Percentiles rank a stretch among this genome's conserved stretches.
phyloP scores from a whole-genome alignment of 2,888 invertebrate species.

The Lagria hirta region DNA sequence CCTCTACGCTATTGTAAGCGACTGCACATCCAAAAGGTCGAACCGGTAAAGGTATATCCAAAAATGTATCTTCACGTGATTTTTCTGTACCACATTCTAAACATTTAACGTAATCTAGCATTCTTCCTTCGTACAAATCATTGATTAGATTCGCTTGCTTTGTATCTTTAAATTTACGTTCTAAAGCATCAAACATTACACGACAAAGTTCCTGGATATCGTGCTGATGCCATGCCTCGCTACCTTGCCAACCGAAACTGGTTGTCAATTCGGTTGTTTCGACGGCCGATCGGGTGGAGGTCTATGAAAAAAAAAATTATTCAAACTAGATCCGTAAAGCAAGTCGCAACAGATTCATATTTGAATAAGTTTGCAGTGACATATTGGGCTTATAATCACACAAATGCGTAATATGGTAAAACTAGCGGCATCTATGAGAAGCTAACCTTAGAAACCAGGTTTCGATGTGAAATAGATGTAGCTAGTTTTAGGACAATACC shows the following conservation, averaged over 20 bases:
- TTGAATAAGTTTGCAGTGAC: too few relatives aligned
- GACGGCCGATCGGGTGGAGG: constrained; percentile 74
- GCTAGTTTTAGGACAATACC: constrained; percentile 50
- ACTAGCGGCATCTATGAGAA: too few relatives aligned
- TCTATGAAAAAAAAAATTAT: constrained; percentile 56
- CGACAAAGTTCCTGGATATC: constrained; percentile 88
- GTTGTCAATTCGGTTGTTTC: constrained; percentile 85
- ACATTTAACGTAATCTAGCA: constrained; percentile 89
- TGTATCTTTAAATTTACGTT: constrained; percentile 80
- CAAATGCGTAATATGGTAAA: too few relatives aligned
- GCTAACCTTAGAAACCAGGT: too few relatives aligned
- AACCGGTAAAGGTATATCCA: constrained; percentile 84
- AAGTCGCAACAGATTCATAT: too few relatives aligned
- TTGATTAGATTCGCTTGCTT: constrained; percentile 81
- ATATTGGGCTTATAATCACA: too few relatives aligned
- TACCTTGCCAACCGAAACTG: constrained; percentile 89
- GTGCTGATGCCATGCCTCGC: constrained; percentile 90
- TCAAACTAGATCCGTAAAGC: too few relatives aligned
- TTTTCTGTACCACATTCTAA: constrained; percentile 82
- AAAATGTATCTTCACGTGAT: constrained; percentile 77
- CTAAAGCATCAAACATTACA: constrained; percentile 88
- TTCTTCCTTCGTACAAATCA: constrained; percentile 71
- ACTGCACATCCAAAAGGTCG: constrained; percentile 76
- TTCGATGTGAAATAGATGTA: too few relatives aligned
- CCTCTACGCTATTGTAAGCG: constrained; percentile 77